Evolutionary conservation across 2,797 vertebrate genomes (phyloP).

Genomic region (Taeniopygia guttata): DNA sequence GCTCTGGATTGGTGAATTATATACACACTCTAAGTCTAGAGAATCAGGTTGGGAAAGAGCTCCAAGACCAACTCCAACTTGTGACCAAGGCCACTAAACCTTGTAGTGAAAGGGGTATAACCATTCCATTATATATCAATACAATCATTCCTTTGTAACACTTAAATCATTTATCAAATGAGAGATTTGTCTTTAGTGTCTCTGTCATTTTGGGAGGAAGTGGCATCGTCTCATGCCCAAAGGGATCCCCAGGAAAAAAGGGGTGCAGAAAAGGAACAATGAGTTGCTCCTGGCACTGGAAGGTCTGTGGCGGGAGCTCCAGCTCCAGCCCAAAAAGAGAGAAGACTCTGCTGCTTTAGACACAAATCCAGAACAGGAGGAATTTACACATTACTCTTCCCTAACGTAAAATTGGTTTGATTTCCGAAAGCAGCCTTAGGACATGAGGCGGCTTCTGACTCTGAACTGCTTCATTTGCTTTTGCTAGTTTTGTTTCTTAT

Average conservation of each 20-base stretch:
- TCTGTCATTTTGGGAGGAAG: neutral
- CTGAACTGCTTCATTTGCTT: neutral
- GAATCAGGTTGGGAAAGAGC: neutral
- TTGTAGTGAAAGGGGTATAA: neutral
- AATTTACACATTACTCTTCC: neutral
- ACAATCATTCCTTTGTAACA: neutral
- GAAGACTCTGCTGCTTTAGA: neutral
- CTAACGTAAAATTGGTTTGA: neutral
- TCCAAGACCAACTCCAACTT: neutral
- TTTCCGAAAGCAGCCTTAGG: neutral
- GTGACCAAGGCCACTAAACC: neutral
- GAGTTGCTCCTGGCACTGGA: neutral
- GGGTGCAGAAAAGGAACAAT: neutral
- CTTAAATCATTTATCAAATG: neutral
- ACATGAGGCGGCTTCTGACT: neutral
- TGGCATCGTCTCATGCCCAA: rapidly evolving
- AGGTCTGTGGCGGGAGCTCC: neutral
- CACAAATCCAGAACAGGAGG: neutral
- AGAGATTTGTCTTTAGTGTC: neutral
- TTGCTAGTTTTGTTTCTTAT: neutral
- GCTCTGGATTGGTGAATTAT: neutral
- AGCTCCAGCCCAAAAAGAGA: neutral
- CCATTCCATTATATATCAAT: neutral
- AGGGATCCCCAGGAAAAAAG: neutral
- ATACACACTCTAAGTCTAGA: rapidly evolving